A percentile compares a stretch with the other conserved stretches of the same genome.
Conservation (phyloP, 2,113 vertebrate genomes). For the Crocuta crocuta region DNA sequence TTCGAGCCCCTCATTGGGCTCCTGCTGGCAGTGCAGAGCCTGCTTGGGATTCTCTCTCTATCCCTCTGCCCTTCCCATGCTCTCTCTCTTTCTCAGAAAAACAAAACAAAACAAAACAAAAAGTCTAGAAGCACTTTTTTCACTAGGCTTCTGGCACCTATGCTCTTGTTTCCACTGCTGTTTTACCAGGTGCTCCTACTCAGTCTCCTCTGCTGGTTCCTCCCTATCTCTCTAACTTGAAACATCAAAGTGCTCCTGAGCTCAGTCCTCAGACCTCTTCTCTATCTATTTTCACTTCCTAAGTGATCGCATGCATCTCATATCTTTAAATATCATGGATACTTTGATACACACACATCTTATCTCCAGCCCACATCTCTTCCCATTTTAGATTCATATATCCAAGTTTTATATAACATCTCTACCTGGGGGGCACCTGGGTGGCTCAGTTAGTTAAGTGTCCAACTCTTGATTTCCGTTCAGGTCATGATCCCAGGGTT, state of each 20-base stretch:
- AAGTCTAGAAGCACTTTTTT: background rate
- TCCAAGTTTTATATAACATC: slow-evolving; percentile 20
- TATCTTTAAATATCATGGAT: background rate
- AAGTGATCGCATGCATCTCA: background rate
- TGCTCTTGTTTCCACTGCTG: background rate
- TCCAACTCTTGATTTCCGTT: no score
- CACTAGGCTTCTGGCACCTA: background rate
- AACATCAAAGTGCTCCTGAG: background rate
- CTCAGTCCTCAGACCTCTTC: background rate
- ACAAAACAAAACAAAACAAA: no score
- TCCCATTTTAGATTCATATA: background rate
- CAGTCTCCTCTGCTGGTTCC: background rate
- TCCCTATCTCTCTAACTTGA: slow-evolving; percentile 9
- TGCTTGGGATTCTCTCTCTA: no score
- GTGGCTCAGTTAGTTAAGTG: no score
- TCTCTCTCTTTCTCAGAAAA: no score
- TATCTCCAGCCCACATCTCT: background rate
- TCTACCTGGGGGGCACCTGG: background rate
- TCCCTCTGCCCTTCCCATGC: no score
- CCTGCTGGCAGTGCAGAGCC: no score
- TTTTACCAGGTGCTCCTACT: background rate
- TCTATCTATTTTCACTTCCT: background rate
- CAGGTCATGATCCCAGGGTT: no score
- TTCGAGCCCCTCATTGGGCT: no score
- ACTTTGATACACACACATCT: background rate